phyloP scores from a whole-genome alignment of 2,113 vertebrate genomes.

The Myrmecophaga tridactyla region DNA sequence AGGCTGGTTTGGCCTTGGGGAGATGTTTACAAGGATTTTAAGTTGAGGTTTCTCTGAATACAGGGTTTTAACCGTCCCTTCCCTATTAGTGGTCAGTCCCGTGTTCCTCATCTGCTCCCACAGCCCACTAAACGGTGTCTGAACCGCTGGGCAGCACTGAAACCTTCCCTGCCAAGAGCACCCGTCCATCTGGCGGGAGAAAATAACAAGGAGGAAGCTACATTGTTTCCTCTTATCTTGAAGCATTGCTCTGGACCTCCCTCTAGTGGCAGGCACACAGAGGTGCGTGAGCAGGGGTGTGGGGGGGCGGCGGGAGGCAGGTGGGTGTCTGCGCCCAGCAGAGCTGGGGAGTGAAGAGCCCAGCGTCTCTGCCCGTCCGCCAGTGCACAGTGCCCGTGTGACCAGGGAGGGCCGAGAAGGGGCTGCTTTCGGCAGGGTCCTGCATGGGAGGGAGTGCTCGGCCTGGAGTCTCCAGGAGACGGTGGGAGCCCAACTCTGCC shows the following conservation, averaged over 20 bases:
- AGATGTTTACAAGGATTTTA: neutral
- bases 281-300: neutral
- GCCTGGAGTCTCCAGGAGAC: too few relatives aligned
- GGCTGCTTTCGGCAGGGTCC: too few relatives aligned
- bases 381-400: too few relatives aligned
- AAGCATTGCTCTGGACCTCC: neutral
- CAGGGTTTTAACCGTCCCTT: neutral
- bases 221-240: neutral
- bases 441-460: too few relatives aligned
- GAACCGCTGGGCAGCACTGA: accelerated
- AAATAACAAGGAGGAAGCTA: too few relatives aligned
- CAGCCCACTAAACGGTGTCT: neutral
- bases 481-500: too few relatives aligned
- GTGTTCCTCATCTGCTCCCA: neutral
- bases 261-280: neutral
- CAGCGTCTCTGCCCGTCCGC: too few relatives aligned
- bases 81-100: neutral
- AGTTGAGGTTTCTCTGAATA: neutral
- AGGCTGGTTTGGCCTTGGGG: accelerated
- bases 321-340: too few relatives aligned
- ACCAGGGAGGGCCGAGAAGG: too few relatives aligned
- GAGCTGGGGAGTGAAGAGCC: too few relatives aligned
- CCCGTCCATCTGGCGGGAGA: neutral
- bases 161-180: accelerated
- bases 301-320: too few relatives aligned